A percentile compares a stretch with the other conserved stretches of the same genome.
phyloP scores from a whole-genome alignment of 2,797 vertebrate species.

The Myripristis jacobus region DNA sequence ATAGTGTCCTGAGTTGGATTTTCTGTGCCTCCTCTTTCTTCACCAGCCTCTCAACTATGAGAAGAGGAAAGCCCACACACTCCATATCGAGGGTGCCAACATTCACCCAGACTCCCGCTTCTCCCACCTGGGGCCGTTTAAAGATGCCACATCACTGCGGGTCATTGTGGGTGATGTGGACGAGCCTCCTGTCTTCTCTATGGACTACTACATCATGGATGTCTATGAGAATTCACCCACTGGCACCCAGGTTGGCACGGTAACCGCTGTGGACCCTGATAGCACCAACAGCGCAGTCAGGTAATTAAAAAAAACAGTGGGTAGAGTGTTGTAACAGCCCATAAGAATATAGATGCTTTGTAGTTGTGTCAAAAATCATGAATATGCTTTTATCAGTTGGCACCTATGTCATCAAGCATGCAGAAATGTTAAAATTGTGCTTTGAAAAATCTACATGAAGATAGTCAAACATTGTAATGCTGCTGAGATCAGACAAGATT shows the following conservation, averaged over 20 bases:
- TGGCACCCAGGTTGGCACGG: conserved; percentile 87
- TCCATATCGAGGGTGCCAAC: conserved; percentile 92
- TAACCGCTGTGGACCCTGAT: conserved; percentile 91
- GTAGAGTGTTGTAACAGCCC: not conserved
- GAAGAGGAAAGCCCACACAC: conserved; percentile 91
- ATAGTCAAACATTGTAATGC: too few relatives aligned
- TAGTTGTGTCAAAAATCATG: not conserved
- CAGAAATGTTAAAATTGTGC: too few relatives aligned
- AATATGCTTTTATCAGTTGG: too few relatives aligned
- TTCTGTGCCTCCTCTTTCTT: not conserved
- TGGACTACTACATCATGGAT: conserved; percentile 91
- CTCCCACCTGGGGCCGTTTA: conserved; percentile 92
- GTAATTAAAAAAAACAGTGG: conserved; percentile 63
- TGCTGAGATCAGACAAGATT: too few relatives aligned
- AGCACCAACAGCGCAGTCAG: conserved; percentile 88
- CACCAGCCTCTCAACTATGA: conserved; percentile 92
- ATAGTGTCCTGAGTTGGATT: not conserved
- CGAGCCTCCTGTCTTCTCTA: conserved; percentile 90
- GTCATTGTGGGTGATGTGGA: conserved; percentile 93
- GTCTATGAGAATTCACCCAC: conserved; percentile 89
- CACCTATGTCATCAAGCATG: too few relatives aligned
- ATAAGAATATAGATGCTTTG: not conserved
- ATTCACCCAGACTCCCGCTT: conserved; percentile 89
- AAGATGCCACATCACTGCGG: conserved; percentile 90
- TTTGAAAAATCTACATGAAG: too few relatives aligned